Evolutionary conservation across 1,140 invertebrate species (phyloP).

Genomic region (Euglossa dilemma): DNA sequence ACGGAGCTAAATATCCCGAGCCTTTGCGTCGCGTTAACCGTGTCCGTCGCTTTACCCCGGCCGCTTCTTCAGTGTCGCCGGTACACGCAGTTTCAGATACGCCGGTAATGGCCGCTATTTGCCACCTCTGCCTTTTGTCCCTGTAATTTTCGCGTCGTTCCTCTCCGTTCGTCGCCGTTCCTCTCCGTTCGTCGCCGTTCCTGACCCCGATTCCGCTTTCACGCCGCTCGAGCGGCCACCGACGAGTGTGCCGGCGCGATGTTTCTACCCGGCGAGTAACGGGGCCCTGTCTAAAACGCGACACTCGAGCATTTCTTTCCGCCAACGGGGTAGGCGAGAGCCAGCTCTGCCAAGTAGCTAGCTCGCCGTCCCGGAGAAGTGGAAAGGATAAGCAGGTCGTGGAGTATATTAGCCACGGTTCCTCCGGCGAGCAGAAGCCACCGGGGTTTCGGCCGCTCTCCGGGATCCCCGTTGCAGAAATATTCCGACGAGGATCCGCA

Average conservation of each 20-base stretch:
- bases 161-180: conserved; percentile 22
- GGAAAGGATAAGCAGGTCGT: conserved; percentile 11
- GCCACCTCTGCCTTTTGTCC: conserved; percentile 15
- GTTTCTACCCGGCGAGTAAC: conserved; percentile 28
- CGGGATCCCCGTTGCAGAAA: background rate
- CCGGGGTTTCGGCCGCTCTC: background rate
- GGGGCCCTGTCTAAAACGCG: conserved; percentile 49
- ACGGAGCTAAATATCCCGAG: conserved; percentile 1
- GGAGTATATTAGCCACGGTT: conserved; percentile 50
- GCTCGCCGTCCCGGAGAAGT: background rate
- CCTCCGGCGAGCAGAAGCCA: background rate
- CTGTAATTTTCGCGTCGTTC: conserved; percentile 35
- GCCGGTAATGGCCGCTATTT: background rate
- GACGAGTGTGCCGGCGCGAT: conserved; percentile 30
- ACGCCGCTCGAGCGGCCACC: conserved; percentile 46
- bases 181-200: conserved; percentile 20
- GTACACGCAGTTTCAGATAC: background rate
- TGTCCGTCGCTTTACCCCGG: background rate
- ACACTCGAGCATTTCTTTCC: conserved; percentile 59
- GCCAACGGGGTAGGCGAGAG: conserved; percentile 47
- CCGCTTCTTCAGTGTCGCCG: background rate
- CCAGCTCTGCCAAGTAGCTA: conserved; percentile 44
- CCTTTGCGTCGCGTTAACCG: conserved; percentile 1
- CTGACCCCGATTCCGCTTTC: conserved; percentile 60
- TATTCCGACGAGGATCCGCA: background rate